phyloP scores from a whole-genome alignment of 2,797 vertebrate genomes.

The Spinus olivaceus region DNA sequence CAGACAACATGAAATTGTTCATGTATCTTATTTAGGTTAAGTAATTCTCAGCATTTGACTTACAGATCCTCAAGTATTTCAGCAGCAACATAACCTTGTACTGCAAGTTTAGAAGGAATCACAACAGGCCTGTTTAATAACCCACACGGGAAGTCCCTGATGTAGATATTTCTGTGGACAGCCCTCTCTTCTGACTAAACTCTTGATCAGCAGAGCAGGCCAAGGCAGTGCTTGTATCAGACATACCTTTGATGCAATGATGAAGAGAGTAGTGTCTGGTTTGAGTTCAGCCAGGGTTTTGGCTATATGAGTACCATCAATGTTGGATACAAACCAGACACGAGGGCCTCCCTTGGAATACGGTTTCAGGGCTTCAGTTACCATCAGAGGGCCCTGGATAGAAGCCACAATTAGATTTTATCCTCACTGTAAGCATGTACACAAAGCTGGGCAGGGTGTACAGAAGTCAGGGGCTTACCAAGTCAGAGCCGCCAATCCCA shows the following conservation, averaged over 20 bases:
- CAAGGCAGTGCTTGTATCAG: not conserved
- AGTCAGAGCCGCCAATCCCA: constrained; percentile 94
- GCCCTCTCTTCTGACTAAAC: not conserved
- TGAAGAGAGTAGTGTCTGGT: constrained; percentile 90
- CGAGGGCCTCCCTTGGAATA: constrained; percentile 90
- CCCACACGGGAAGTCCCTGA: not conserved
- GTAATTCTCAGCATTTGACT: not conserved
- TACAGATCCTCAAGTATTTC: not conserved
- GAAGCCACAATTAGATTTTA: not conserved
- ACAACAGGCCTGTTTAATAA: not conserved
- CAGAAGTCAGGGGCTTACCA: constrained; percentile 76
- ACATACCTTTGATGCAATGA: constrained; percentile 93
- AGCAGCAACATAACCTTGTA: not conserved
- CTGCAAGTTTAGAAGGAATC: not conserved
- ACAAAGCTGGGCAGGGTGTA: not conserved
- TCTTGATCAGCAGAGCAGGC: not conserved
- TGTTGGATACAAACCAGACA: constrained; percentile 97
- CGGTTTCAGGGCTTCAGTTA: constrained; percentile 92
- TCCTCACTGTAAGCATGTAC: not conserved
- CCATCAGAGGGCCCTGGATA: constrained; percentile 92
- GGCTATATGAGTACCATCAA: constrained; percentile 94
- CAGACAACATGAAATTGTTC: not conserved
- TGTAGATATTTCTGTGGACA: not conserved
- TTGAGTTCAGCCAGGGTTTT: constrained; percentile 91
- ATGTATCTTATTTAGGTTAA: not conserved